Evolutionary conservation across 2,113 vertebrate species (phyloP).

Genomic region (Macheiramphus alcinus): DNA sequence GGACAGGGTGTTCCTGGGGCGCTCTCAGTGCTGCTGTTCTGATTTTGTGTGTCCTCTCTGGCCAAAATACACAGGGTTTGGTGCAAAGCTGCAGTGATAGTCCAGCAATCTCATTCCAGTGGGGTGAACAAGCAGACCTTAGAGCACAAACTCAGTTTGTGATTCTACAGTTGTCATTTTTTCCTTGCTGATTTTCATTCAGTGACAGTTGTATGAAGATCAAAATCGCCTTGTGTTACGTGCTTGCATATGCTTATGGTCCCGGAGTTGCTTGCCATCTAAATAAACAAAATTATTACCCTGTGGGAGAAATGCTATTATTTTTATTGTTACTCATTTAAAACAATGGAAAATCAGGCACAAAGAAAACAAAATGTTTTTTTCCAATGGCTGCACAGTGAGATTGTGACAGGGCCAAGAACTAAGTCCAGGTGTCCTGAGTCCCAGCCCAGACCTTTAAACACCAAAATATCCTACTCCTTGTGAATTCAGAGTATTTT

Average conservation of each 20-base stretch:
- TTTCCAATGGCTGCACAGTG: background rate
- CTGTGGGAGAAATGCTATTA: background rate
- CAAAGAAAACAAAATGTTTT: conserved; percentile 15
- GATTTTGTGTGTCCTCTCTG: background rate
- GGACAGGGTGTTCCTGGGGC: background rate
- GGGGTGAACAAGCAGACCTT: background rate
- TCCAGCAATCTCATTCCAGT: background rate
- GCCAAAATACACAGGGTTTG: background rate
- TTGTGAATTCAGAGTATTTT: background rate
- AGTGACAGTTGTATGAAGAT: background rate
- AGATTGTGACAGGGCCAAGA: background rate
- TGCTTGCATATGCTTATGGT: background rate
- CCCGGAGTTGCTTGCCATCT: background rate
- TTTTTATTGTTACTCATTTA: background rate
- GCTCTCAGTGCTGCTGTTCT: background rate
- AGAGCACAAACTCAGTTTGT: background rate
- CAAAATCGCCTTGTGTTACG: background rate
- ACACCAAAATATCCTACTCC: background rate
- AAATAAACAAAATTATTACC: background rate
- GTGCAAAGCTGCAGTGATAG: background rate
- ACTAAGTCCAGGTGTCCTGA: conserved; percentile 41
- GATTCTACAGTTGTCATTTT: background rate
- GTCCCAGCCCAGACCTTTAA: conserved; percentile 39
- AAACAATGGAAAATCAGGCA: conserved; percentile 18
- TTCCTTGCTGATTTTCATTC: conserved; percentile 8